Evolutionary conservation across 2,113 vertebrate species (phyloP).

Genomic region (Megaleporinus macrocephalus): DNA sequence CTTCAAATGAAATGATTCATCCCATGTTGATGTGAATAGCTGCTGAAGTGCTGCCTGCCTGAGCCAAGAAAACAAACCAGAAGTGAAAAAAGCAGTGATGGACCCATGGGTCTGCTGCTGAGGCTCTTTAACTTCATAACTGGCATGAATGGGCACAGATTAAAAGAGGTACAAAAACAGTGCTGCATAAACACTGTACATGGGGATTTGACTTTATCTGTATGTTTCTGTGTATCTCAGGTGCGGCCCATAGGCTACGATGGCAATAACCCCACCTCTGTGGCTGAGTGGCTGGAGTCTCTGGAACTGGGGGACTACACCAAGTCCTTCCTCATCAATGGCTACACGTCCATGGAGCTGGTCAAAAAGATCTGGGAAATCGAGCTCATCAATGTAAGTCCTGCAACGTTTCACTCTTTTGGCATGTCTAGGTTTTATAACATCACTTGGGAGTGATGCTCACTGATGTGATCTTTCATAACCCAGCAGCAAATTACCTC

Average conservation of each 20-base stretch:
- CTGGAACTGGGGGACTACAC: constrained; percentile 97
- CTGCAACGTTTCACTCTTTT: neutral
- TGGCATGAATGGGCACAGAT: neutral
- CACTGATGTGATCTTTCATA: too few relatives aligned
- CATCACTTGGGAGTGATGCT: neutral
- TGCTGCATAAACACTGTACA: neutral
- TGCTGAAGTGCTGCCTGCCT: too few relatives aligned
- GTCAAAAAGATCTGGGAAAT: constrained; percentile 99
- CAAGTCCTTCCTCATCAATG: constrained; percentile 96
- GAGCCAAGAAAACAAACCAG: neutral
- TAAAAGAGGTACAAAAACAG: too few relatives aligned
- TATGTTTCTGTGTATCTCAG: constrained; percentile 66
- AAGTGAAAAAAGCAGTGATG: neutral
- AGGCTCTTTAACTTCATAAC: neutral
- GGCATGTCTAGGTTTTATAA: neutral
- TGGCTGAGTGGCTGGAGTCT: constrained; percentile 98
- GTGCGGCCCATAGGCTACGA: constrained; percentile 92
- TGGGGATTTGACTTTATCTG: neutral
- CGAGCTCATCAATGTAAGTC: constrained; percentile 96
- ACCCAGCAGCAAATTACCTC: too few relatives aligned
- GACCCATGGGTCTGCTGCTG: neutral
- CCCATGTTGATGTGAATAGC: neutral
- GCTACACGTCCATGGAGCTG: constrained; percentile 98
- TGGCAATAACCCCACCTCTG: constrained; percentile 93
- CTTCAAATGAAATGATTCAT: neutral